Conservation (phyloP, 2,888 invertebrate species). For the Pristionchus fissidentatus region DNA sequence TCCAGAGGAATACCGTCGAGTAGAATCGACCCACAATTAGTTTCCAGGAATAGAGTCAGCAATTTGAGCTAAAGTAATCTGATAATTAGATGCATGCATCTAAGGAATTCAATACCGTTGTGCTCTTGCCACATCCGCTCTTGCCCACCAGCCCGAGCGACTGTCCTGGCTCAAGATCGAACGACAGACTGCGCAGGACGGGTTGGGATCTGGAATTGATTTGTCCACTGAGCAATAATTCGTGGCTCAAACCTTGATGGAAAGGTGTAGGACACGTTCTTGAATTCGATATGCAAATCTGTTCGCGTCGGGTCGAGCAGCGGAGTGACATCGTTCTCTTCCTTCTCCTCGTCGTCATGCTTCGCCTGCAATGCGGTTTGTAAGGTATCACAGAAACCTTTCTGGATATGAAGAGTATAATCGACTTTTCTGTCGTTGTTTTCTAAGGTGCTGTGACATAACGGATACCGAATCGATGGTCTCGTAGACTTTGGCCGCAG, state of each 20-base stretch:
- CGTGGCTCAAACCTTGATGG: neutral
- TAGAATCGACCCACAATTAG: neutral
- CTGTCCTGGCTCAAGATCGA: neutral
- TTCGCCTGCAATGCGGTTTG: neutral
- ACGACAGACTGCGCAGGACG: neutral
- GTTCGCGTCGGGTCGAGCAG: neutral
- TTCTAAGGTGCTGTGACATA: no score
- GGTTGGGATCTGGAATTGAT: neutral
- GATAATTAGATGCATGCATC: no score
- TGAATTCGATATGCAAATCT: conserved; percentile 10
- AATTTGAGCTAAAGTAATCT: conserved; percentile 12
- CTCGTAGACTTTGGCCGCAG: conserved; percentile 22
- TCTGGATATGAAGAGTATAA: no score
- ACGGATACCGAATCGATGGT: conserved; percentile 21
- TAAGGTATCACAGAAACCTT: no score
- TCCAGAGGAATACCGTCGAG: neutral
- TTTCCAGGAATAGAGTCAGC: neutral
- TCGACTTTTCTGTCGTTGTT: no score
- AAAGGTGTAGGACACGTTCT: neutral
- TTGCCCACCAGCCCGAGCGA: conserved; percentile 27
- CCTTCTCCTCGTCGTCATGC: no score
- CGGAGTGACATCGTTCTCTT: neutral
- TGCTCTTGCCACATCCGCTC: conserved; percentile 45
- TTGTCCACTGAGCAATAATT: neutral
- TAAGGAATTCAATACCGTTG: neutral